Base-by-base conservation (phyloP, 2,797 vertebrate genomes). In the Neoniphon sammara region DNA sequence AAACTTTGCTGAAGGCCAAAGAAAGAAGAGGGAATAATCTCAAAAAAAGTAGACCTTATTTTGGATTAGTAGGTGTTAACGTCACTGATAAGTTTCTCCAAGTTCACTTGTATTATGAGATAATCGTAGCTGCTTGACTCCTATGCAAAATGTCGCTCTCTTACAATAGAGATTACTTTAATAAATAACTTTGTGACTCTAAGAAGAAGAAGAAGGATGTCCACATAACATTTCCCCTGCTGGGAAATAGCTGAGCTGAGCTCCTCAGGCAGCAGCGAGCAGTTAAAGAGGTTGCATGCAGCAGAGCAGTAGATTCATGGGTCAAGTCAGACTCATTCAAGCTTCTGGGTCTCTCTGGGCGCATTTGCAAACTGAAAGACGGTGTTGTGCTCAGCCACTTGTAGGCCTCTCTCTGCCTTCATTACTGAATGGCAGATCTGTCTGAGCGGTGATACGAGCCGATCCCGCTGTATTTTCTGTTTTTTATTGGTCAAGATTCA, bases 1-100 rank as follows among this genome's bases (percentile, higher is more conserved):
- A 68, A 77, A 82, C 78, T 77, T 87, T 81, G 76, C 72, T 77
- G 64, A 70, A 85, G 85, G 85, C 92, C 91, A 91, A 93, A 92
- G 87, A 91, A 44, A 27, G 73, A 81, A 47, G 56, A 73, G 60
- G 74, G 74, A 85, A 65, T 30, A 82, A 84, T 81, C 70, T 77
- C 66, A 60, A 67, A 66, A 54, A 73, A 62, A 36, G 60, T 73
- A 76, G 66, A 81, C 9, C 23, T 62, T 80, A 25, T 88, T 73
- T 86, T 47, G 55, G 39, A 84, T 84, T 68, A 58, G 64, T 55
- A 77, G 73, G 30, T 65, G 63, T 65, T 42, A 54, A 73, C 69
- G 66, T 79, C 73, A 25, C 56, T 34, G 70, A 71, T 66, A 69
- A 86, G 70, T 78, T 72, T 74, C 21, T 77, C 69, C 55, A 14